Base-by-base conservation (phyloP, 2,888 invertebrate species). In the Adelognathus sp. region DNA sequence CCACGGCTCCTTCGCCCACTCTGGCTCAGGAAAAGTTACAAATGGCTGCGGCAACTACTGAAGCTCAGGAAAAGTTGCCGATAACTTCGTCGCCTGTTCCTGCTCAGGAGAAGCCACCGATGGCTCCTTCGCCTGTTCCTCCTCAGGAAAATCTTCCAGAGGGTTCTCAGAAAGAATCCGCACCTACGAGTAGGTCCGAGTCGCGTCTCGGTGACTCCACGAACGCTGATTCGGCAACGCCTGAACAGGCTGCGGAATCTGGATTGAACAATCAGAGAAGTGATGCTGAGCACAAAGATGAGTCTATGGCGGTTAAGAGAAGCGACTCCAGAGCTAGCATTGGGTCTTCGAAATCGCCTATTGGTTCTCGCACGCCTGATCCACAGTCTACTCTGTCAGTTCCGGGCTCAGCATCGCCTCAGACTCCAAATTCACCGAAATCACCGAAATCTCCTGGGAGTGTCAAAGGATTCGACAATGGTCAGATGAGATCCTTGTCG, bases 401-500 rank as follows among this genome's bases (percentile, higher is more conserved):
- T 0, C 72, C 83, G 1, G 83, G 56, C 6, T 81, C 82, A 0
- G 24, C 63, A 6, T 41, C 56, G 6, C 72, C 76, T n/a, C 67
- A 71, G 7, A 69, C 78, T 0, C 72, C 31, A 52, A 73, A 50
- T 16, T 76, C 71, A 36, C 52, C 70, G 14, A 70, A 64, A 6
- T 61, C 79, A 36, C 72, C 46, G 6, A 69, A 36, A 11, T 77
- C 79, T 14, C 54, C 79, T 0, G 83, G 82, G 1, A 81, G 83
- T 24, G 85, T 90, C 1, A 85, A 86, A 58, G 90, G 91, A 0
- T 90, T 86, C 71, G 90, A 91, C 63, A 86, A 91, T 70, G 90
- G 90, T 0, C 82, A 86, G 16, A 80, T 81, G 29, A 86, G 87
- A 70, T 89, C 90, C 0, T 74, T 90, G 21, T 87, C 85, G 0